Evolutionary conservation across 2,113 vertebrate genomes (phyloP).

Genomic region (Takifugu flavidus): DNA sequence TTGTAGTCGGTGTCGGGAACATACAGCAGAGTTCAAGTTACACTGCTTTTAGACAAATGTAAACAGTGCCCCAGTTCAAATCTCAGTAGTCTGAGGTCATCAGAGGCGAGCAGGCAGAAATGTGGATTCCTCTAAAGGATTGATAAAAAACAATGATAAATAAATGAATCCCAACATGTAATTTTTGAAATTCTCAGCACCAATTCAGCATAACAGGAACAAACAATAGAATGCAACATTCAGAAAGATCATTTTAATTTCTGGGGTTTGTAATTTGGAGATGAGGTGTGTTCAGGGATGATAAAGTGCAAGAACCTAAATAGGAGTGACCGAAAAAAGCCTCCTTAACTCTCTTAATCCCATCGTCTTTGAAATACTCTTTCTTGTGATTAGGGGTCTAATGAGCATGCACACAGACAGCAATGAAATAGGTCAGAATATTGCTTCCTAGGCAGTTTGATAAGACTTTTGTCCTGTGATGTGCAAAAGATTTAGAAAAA

Average conservation of each 20-base stretch:
- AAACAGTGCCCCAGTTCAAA: conserved; percentile 64
- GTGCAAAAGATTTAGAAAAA: conserved; percentile 37
- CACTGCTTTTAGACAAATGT: conserved; percentile 75
- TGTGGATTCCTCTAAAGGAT: conserved; percentile 51
- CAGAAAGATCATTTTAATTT: background rate
- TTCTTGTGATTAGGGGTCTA: conserved; percentile 64
- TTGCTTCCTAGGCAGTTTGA: conserved; percentile 62
- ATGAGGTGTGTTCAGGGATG: background rate
- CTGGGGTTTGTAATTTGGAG: no score
- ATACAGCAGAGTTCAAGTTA: conserved; percentile 76
- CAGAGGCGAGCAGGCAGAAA: conserved; percentile 28
- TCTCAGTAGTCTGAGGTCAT: conserved; percentile 55
- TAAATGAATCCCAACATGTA: background rate
- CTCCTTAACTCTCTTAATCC: conserved; percentile 64
- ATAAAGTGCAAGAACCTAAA: background rate
- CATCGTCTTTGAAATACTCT: conserved; percentile 43
- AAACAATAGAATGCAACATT: background rate
- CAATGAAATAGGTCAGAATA: conserved; percentile 60
- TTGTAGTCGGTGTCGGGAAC: conserved; percentile 67
- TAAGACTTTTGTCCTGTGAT: conserved; percentile 51
- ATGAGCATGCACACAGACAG: conserved; percentile 60
- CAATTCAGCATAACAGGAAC: no score
- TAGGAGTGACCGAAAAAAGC: conserved; percentile 51
- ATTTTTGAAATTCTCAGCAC: no score
- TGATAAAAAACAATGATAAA: conserved; percentile 46